Evolutionary conservation across 2,113 vertebrate species (phyloP).

Genomic region (Spheniscus mendiculus): DNA sequence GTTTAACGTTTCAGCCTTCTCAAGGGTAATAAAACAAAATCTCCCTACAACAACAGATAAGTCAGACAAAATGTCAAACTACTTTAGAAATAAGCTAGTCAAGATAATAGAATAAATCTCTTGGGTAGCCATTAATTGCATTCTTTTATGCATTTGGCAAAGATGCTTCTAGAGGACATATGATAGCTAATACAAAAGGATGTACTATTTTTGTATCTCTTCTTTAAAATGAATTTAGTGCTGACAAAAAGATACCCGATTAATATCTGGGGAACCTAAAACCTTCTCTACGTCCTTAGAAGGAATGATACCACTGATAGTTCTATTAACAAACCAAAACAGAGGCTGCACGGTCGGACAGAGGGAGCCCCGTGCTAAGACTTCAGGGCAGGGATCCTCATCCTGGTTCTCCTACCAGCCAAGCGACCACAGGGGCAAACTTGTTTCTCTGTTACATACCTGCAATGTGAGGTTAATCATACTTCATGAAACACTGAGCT

Average conservation of each 20-base stretch:
- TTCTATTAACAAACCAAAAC: neutral
- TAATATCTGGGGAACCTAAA: neutral
- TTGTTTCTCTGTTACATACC: neutral
- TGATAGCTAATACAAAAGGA: constrained; percentile 9
- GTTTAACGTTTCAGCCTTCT: constrained; percentile 43
- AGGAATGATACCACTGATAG: neutral
- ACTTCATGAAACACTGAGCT: neutral
- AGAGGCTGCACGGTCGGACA: neutral
- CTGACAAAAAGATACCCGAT: neutral
- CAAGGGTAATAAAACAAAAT: constrained; percentile 52
- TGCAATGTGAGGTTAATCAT: neutral
- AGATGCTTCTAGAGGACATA: neutral
- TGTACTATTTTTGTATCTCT: constrained; percentile 7
- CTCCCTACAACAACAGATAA: constrained; percentile 38
- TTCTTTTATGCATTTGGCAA: neutral
- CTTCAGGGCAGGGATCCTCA: neutral
- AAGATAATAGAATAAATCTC: constrained; percentile 47
- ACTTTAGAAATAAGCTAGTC: constrained; percentile 43
- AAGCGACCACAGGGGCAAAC: neutral
- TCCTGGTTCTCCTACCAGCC: neutral
- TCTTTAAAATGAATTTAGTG: constrained; percentile 18
- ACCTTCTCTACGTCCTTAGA: neutral
- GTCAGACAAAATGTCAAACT: constrained; percentile 50
- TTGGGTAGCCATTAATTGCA: constrained; percentile 27
- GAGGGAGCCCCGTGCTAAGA: neutral